Conservation (phyloP, 2,113 vertebrate species). For the Dolichotis patagonum region DNA sequence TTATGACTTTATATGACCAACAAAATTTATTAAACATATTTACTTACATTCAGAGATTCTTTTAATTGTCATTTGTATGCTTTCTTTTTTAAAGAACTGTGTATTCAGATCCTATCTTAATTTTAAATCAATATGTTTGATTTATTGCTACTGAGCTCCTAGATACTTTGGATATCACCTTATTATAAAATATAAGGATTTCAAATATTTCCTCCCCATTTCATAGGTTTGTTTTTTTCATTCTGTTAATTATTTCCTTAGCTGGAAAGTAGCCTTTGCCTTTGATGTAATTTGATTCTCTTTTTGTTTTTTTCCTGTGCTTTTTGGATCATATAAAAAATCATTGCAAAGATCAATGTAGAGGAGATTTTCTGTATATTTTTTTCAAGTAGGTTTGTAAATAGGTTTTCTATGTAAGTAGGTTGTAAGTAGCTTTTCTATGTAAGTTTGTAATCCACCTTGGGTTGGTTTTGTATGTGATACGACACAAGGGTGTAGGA, state of each 20-base stretch:
- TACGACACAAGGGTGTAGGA: too few species aligned
- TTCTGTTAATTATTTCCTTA: background rate
- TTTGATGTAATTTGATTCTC: background rate
- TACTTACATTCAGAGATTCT: constrained; percentile 98
- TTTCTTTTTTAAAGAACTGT: background rate
- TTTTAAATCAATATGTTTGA: background rate
- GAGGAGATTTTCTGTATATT: background rate
- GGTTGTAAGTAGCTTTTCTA: background rate
- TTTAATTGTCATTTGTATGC: constrained; percentile 85
- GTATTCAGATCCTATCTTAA: background rate
- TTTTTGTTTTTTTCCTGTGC: background rate
- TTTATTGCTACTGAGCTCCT: background rate
- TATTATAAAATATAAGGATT: background rate
- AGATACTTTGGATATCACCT: background rate
- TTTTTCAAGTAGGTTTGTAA: background rate
- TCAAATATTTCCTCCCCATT: background rate
- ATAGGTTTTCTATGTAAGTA: background rate
- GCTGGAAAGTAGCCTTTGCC: background rate
- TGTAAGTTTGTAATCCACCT: background rate
- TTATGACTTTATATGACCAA: constrained; percentile 93
- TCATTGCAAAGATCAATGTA: background rate
- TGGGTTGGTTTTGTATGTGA: background rate
- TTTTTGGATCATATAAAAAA: background rate
- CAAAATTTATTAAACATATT: constrained; percentile 99
- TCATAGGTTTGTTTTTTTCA: background rate